A percentile compares a stretch with the other conserved stretches of the same genome.
These are phyloP conservation scores for Ostrea edulis DNA, from an alignment of 1,140 invertebrate genomes.

Conservation along the genomic window DNA sequence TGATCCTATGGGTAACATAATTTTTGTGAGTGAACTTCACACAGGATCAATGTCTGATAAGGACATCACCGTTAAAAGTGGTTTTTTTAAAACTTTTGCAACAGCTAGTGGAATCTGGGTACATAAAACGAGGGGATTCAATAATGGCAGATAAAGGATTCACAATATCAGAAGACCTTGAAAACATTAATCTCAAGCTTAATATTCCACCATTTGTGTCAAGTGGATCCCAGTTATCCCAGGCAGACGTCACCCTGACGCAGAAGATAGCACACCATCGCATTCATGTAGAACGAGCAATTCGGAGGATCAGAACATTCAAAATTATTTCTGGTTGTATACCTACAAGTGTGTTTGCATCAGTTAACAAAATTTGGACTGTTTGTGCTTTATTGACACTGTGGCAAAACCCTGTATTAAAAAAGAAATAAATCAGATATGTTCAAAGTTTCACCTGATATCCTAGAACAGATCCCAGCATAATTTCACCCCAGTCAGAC, in stretches of 20 bases:
- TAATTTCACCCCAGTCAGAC: background rate
- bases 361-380: conserved; percentile 62
- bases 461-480: background rate
- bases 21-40: conserved; percentile 42
- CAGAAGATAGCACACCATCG: conserved; percentile 52
- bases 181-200: conserved; percentile 29
- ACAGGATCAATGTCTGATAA: conserved; percentile 36
- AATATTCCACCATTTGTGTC: conserved; percentile 42
- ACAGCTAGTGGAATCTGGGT: background rate
- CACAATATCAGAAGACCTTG: conserved; percentile 38
- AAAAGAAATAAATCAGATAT: conserved; percentile 1
- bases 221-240: conserved; percentile 31
- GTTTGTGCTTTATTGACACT: conserved; percentile 57
- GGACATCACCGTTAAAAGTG: conserved; percentile 42
- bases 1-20: conserved; percentile 48
- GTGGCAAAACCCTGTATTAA: conserved; percentile 42
- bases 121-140: conserved; percentile 40
- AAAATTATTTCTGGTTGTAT: background rate
- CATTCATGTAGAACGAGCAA: conserved; percentile 38
- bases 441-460: background rate
- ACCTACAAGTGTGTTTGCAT: conserved; percentile 26
- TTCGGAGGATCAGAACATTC: conserved; percentile 38
- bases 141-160: conserved; percentile 55
- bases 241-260: background rate
- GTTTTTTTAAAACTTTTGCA: conserved; percentile 41